These are phyloP conservation scores for Palaemon carinicauda DNA, from an alignment of 1,140 invertebrate species.

Conservation along the genomic window DNA sequence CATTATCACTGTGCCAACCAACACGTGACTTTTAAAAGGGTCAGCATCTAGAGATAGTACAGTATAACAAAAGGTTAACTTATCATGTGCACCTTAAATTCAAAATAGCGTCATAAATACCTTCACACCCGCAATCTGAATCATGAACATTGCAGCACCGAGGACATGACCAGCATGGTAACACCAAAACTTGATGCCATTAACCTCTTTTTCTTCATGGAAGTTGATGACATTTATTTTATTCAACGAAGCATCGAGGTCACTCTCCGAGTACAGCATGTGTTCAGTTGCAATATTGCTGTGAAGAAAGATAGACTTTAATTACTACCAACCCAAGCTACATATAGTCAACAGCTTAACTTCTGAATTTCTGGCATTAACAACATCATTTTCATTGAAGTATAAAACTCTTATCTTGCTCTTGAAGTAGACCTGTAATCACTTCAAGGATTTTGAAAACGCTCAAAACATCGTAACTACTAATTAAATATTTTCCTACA, in stretches of 20 bases:
- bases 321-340: neutral
- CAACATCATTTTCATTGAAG: too few species aligned
- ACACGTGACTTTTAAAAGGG: too few species aligned
- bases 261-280: conserved; percentile 97
- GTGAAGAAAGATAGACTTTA: conserved; percentile 62
- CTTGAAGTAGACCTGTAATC: too few species aligned
- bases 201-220: conserved; percentile 97
- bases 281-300: conserved; percentile 96
- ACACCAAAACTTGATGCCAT: conserved; percentile 97
- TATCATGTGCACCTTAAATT: neutral
- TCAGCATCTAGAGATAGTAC: too few species aligned
- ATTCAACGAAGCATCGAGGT: conserved; percentile 97
- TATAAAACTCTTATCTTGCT: too few species aligned
- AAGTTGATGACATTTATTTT: conserved; percentile 99
- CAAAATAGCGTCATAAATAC: conserved; percentile 64
- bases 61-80: neutral
- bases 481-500: too few species aligned
- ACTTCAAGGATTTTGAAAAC: too few species aligned
- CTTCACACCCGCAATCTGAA: conserved; percentile 98
- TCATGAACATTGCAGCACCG: conserved; percentile 99
- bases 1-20: too few species aligned
- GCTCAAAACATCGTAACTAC: too few species aligned
- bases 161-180: conserved; percentile 99
- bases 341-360: conserved; percentile 66
- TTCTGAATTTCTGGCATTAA: too few species aligned